Conservation (phyloP, 1,140 invertebrate species). For the Trissolcus basalis region DNA sequence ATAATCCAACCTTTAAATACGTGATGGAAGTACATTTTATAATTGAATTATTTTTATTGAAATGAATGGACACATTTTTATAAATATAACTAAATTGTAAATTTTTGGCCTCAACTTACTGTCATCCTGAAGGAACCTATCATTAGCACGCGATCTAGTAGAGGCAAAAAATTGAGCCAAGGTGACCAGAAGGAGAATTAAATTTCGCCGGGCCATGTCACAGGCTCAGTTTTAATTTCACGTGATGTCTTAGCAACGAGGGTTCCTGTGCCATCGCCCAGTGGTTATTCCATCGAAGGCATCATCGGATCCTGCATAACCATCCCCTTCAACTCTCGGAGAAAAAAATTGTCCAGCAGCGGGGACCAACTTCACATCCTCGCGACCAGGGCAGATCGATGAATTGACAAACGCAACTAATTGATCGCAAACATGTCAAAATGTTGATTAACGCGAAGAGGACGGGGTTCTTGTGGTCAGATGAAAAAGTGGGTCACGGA, state of each 20-base stretch:
- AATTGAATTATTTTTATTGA: too few species aligned
- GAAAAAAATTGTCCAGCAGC: too few species aligned
- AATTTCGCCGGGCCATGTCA: slow-evolving; percentile 42
- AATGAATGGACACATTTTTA: neutral
- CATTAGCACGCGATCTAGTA: slow-evolving; percentile 62
- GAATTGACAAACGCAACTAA: slow-evolving; percentile 15
- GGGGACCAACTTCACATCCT: too few species aligned
- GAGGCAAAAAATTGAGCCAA: slow-evolving; percentile 26
- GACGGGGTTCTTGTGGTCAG: slow-evolving; percentile 58
- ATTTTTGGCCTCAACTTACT: slow-evolving; percentile 53
- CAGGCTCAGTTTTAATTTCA: slow-evolving; percentile 35
- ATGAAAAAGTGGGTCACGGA: slow-evolving; percentile 72
- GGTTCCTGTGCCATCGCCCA: slow-evolving; percentile 31
- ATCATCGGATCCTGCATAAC: neutral
- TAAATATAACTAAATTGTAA: neutral
- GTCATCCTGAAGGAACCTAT: slow-evolving; percentile 62
- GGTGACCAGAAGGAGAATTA: slow-evolving; percentile 33
- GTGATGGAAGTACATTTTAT: too few species aligned
- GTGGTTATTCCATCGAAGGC: slow-evolving; percentile 6
- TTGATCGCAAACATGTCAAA: slow-evolving; percentile 47
- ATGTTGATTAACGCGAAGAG: slow-evolving; percentile 49
- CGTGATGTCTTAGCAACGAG: slow-evolving; percentile 27
- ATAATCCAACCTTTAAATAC: too few species aligned
- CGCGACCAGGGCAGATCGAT: too few species aligned
- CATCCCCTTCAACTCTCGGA: neutral